Evolutionary conservation across 2,113 vertebrate genomes (phyloP).

Genomic region (Nothocercus nigrocapillus): DNA sequence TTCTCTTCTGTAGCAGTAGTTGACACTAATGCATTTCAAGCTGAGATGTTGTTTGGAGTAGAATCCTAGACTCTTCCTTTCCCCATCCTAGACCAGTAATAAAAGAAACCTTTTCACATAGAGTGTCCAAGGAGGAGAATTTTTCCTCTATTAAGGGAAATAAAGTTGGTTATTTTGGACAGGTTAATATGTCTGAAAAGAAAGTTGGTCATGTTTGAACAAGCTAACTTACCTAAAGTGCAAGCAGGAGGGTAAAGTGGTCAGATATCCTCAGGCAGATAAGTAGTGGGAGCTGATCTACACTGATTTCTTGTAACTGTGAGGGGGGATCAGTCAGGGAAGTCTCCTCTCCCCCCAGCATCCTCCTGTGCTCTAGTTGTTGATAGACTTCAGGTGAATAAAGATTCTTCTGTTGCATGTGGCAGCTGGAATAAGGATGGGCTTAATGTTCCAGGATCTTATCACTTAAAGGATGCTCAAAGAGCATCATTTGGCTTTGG

Average conservation of each 20-base stretch:
- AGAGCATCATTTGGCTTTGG: neutral
- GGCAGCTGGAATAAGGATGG: neutral
- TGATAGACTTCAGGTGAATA: neutral
- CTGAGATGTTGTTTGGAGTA: neutral
- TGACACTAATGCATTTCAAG: neutral
- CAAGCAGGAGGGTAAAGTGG: neutral
- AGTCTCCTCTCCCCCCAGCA: neutral
- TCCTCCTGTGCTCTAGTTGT: neutral
- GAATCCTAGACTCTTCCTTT: neutral
- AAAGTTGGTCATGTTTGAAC: neutral
- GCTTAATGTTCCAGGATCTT: neutral
- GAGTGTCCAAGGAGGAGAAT: neutral
- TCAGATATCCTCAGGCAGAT: neutral
- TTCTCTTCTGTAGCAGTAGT: neutral
- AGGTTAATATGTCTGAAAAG: neutral
- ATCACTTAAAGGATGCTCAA: neutral
- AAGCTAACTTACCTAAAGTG: neutral
- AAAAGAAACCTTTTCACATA: neutral
- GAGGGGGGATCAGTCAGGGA: neutral
- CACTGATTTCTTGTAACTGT: neutral
- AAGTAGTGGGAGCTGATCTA: neutral
- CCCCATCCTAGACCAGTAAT: neutral
- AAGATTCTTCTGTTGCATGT: neutral
- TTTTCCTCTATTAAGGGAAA: neutral
- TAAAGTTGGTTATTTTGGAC: neutral